A percentile compares a stretch with the other conserved stretches of the same genome.
Evolutionary conservation across 2,888 invertebrate genomes (phyloP).

Genomic region (Rutpela maculata): DNA sequence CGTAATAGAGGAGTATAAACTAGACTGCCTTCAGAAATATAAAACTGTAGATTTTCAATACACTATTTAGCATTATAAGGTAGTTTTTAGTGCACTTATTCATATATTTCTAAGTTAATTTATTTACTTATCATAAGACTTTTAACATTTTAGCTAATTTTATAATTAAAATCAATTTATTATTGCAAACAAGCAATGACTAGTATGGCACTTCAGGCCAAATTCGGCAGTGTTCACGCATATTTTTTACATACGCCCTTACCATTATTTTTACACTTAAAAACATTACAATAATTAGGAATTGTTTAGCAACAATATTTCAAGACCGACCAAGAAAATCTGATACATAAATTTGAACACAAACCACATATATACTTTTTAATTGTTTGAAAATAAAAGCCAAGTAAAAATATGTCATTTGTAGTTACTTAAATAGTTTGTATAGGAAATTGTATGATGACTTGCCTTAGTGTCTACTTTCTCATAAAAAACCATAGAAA

Average conservation of each 20-base stretch:
- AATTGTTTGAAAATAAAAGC: not conserved
- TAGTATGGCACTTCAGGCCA: slow-evolving; percentile 58
- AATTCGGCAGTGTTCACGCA: slow-evolving; percentile 60
- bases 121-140: slow-evolving; percentile 26
- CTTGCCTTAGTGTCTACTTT: too few relatives aligned
- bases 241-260: slow-evolving; percentile 37
- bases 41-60: slow-evolving; percentile 17
- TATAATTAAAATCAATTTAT: slow-evolving; percentile 28
- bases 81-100: slow-evolving; percentile 30
- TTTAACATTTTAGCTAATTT: slow-evolving; percentile 20
- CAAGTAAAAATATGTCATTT: not conserved
- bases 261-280: slow-evolving; percentile 11
- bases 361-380: not conserved
- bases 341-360: not conserved
- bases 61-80: slow-evolving; percentile 15
- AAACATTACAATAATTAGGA: slow-evolving; percentile 25
- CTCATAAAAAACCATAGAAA: too few relatives aligned
- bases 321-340: not conserved
- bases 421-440: too few relatives aligned
- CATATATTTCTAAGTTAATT: slow-evolving; percentile 9
- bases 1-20: not conserved
- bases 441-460: too few relatives aligned
- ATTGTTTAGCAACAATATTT: slow-evolving; percentile 16
- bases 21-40: not conserved
- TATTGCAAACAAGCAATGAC: slow-evolving; percentile 53